phyloP scores from a whole-genome alignment of 1,140 invertebrate genomes.

The Drosophila melanogaster region DNA sequence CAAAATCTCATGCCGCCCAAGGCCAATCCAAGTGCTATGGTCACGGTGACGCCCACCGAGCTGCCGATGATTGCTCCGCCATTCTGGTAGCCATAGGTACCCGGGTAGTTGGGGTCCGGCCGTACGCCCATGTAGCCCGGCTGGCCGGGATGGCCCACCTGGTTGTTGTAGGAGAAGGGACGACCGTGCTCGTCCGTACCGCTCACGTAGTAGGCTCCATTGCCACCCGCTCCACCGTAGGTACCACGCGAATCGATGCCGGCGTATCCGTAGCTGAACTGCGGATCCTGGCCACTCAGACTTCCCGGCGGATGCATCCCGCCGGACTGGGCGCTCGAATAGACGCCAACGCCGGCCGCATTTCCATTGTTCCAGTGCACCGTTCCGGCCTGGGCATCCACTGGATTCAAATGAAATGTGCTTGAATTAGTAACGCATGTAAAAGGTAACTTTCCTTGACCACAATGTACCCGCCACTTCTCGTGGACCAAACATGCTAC shows the following conservation, averaged over 20 bases:
- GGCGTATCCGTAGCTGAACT: slow-evolving; percentile 68
- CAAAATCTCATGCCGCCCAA: slow-evolving; percentile 32
- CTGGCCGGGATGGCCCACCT: slow-evolving; percentile 27
- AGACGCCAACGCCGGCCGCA: slow-evolving; percentile 34
- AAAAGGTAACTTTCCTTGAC: too few species aligned
- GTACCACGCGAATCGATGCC: slow-evolving; percentile 65
- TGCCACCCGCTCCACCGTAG: slow-evolving; percentile 71
- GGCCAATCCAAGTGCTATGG: slow-evolving; percentile 16
- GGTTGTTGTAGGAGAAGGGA: slow-evolving; percentile 53
- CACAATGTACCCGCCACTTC: too few species aligned
- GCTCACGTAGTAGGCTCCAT: slow-evolving; percentile 71
- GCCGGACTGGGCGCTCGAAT: slow-evolving; percentile 46
- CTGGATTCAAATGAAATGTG: slow-evolving; percentile 1
- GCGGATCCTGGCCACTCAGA: slow-evolving; percentile 48
- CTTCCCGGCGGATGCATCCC: slow-evolving; percentile 66
- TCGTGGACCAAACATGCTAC: too few species aligned
- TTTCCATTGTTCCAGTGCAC: slow-evolving; percentile 52
- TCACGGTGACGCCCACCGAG: slow-evolving; percentile 9
- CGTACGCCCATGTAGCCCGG: slow-evolving; percentile 41
- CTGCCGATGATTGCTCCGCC: neutral
- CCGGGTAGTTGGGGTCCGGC: slow-evolving; percentile 48
- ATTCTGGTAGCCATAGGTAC: slow-evolving; percentile 49
- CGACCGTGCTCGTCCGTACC: slow-evolving; percentile 70
- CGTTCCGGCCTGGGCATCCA: slow-evolving; percentile 47
- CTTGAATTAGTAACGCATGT: too few species aligned